Evolutionary conservation across 2,888 invertebrate species (phyloP).

Genomic region (Meiosimyza platycephala): DNA sequence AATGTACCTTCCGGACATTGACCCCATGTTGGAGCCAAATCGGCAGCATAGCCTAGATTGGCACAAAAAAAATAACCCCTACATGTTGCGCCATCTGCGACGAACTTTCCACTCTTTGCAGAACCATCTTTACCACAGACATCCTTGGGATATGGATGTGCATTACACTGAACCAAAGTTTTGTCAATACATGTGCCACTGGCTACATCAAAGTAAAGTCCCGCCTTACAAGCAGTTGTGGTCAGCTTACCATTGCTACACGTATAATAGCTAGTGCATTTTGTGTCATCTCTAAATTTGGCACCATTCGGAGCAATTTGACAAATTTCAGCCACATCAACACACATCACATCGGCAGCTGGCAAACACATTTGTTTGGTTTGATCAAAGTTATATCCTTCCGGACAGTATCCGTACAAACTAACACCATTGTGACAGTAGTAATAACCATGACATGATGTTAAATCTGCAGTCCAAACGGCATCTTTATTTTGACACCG

Average conservation of each 20-base stretch:
- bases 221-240: constrained; percentile 38
- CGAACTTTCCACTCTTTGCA: constrained; percentile 34
- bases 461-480: constrained; percentile 53
- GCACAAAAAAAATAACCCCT: constrained; percentile 58
- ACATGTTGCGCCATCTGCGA: constrained; percentile 54
- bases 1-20: constrained; percentile 56
- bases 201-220: constrained; percentile 54
- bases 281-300: constrained; percentile 50
- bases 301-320: constrained; percentile 51
- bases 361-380: constrained; percentile 52
- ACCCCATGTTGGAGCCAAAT: constrained; percentile 54
- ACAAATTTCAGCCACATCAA: constrained; percentile 56
- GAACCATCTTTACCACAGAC: constrained; percentile 45
- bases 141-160: constrained; percentile 50
- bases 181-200: constrained; percentile 47
- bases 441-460: constrained; percentile 53
- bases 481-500: constrained; percentile 48
- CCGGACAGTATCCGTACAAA: constrained; percentile 45
- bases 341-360: constrained; percentile 40
- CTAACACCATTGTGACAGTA: constrained; percentile 51
- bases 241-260: constrained; percentile 47
- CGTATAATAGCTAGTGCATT: constrained; percentile 56
- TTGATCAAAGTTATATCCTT: constrained; percentile 52
- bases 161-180: constrained; percentile 46
- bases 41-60: constrained; percentile 46